phyloP scores from a whole-genome alignment of 2,113 vertebrate genomes.

The Cichladusa arquata region DNA sequence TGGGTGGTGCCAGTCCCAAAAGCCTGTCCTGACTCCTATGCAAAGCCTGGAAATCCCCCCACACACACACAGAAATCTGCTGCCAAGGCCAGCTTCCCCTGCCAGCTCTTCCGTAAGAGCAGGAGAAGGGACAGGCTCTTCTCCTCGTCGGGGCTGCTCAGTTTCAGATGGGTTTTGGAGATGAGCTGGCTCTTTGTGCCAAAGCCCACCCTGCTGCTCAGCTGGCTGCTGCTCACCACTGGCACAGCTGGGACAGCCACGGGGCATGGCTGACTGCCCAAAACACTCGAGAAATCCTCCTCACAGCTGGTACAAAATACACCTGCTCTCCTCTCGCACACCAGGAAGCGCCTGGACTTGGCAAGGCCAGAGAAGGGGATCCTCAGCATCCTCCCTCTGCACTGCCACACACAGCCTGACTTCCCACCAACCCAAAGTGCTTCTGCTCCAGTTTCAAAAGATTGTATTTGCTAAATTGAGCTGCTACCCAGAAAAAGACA shows the following conservation, averaged over 20 bases:
- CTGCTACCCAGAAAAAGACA: background rate
- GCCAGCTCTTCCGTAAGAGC: background rate
- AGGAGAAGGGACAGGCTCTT: background rate
- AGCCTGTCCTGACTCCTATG: background rate
- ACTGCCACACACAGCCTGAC: background rate
- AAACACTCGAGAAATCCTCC: background rate
- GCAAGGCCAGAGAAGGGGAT: background rate
- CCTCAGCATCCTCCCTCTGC: background rate
- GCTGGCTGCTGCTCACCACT: background rate
- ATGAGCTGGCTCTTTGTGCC: background rate
- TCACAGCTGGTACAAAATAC: background rate
- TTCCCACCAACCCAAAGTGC: background rate
- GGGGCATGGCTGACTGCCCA: background rate
- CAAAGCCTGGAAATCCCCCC: background rate
- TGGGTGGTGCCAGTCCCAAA: background rate
- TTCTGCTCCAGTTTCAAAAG: background rate
- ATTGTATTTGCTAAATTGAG: background rate
- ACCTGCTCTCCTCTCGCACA: background rate
- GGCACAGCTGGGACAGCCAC: background rate
- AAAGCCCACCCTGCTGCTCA: background rate
- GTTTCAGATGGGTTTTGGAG: rapidly evolving
- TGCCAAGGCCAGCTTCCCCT: background rate
- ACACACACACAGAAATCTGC: background rate
- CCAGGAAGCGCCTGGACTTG: background rate
- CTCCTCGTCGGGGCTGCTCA: rapidly evolving